Evolutionary conservation across 2,888 invertebrate species (phyloP).

Genomic region (Agonum fuliginosum): DNA sequence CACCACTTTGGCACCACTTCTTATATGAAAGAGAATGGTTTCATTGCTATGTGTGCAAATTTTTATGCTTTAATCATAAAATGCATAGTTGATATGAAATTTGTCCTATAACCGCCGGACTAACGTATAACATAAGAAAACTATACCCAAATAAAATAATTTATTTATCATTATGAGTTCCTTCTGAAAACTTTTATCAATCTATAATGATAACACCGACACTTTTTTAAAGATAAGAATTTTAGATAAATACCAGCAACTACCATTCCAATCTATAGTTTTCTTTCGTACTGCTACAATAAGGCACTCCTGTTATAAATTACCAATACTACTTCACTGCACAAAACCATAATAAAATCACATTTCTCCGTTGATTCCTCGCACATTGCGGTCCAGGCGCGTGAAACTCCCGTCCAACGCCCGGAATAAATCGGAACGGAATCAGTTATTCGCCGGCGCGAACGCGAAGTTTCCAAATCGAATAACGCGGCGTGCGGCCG

Average conservation of each 20-base stretch:
- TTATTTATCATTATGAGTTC: too few relatives aligned
- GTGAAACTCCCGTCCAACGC: not conserved
- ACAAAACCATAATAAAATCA: conserved; percentile 42
- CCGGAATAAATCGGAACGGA: not conserved
- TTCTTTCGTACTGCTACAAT: not conserved
- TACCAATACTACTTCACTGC: conserved; percentile 10
- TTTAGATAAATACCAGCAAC: not conserved
- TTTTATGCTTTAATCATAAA: too few relatives aligned
- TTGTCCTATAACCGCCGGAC: too few relatives aligned
- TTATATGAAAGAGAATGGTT: too few relatives aligned
- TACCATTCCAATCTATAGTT: not conserved
- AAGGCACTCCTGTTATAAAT: conserved; percentile 2
- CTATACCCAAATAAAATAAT: too few relatives aligned
- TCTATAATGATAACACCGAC: too few relatives aligned
- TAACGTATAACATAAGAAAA: too few relatives aligned
- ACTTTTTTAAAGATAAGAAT: too few relatives aligned
- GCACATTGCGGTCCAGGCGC: conserved; percentile 16
- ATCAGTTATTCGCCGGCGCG: conserved; percentile 35
- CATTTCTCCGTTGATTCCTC: conserved; percentile 33
- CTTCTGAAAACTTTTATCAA: too few relatives aligned
- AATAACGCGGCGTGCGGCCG: conserved; percentile 19
- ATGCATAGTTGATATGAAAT: too few relatives aligned
- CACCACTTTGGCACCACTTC: too few relatives aligned
- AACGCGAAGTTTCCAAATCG: conserved; percentile 39
- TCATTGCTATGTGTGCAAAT: too few relatives aligned